Percentiles rank a stretch among this genome's conserved stretches.
Conservation (phyloP, 2,797 vertebrate genomes). For the Lates japonicus region DNA sequence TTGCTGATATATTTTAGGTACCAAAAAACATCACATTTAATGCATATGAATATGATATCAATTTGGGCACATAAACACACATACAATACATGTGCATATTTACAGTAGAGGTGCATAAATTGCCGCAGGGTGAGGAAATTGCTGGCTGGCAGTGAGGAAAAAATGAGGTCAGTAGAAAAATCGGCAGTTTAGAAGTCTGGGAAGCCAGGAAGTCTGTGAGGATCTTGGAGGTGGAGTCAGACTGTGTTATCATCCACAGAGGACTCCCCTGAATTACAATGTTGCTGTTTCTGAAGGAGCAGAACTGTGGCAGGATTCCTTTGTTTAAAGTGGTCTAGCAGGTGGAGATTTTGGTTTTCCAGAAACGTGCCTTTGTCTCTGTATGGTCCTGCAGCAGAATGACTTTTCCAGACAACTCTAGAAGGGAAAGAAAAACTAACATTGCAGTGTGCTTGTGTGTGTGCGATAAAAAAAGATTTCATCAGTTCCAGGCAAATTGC, state of each 20-base stretch:
- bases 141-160: constrained; percentile 38
- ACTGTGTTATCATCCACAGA: constrained; percentile 36
- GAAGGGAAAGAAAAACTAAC: constrained; percentile 37
- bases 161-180: constrained; percentile 48
- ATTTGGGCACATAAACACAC: neutral
- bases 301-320: constrained; percentile 22
- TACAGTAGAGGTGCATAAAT: constrained; percentile 21
- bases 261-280: constrained; percentile 34
- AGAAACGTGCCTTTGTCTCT: constrained; percentile 40
- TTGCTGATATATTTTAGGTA: neutral
- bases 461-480: constrained; percentile 37
- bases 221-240: constrained; percentile 32
- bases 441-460: constrained; percentile 3
- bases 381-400: constrained; percentile 34
- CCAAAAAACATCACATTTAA: neutral
- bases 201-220: constrained; percentile 41
- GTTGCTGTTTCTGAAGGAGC: constrained; percentile 30
- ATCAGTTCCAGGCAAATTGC: constrained; percentile 34
- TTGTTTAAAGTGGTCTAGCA: constrained; percentile 58
- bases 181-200: constrained; percentile 13
- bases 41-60: neutral
- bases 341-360: constrained; percentile 47
- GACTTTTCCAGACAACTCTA: constrained; percentile 62
- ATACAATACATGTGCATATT: neutral
- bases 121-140: constrained; percentile 25